Base-by-base conservation (phyloP, 2,888 invertebrate species). In the Atherix ibis region DNA sequence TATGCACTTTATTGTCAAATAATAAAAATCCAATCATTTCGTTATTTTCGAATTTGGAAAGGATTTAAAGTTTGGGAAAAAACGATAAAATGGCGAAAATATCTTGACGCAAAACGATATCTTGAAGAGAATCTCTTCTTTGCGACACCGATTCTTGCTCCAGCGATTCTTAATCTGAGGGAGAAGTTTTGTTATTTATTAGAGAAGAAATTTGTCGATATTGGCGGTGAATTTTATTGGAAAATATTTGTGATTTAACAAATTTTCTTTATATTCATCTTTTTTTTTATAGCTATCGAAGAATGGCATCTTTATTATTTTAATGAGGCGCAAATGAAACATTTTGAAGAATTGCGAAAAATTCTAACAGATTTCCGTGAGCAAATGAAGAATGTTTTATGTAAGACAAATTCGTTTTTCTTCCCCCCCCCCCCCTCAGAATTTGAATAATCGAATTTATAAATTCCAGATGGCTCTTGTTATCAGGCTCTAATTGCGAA, bases 41-140 rank as follows among this genome's bases (percentile, higher is more conserved):
- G 63, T 29, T 62, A 70, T 18, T 82, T 76, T 49, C 69, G 76
- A 10, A 65, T 70, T 39, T 81, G 81, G 80, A 82, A 88, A 58
- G 76, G 79, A 1, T 84, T 85, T 53, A 77, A 73, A 48, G 71
- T 78, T 1, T 87, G 87, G 87, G 67, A 71, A 37, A 79, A 78
- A 53, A 73, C 73, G 12, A 71, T 89, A 18, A 60, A 72, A 25
- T 75, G 69, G 49, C 68, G 70, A 38, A 88, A 85, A 54, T 72
- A 72, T 34, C 64, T 62, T 19, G 59, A 63, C 14, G 70, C 76
- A 2, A 65, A 71, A 40, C 63, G 62, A 36, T 63, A 62, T 42
- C 54, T 89, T 14, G 66, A 70, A 13, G 70, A 76, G 26, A 73
- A 76, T 51, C 64, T 85, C 2, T 85, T 87, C 47, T 69, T 78